phyloP scores from a whole-genome alignment of 2,113 vertebrate genomes.

The Bungarus multicinctus region DNA sequence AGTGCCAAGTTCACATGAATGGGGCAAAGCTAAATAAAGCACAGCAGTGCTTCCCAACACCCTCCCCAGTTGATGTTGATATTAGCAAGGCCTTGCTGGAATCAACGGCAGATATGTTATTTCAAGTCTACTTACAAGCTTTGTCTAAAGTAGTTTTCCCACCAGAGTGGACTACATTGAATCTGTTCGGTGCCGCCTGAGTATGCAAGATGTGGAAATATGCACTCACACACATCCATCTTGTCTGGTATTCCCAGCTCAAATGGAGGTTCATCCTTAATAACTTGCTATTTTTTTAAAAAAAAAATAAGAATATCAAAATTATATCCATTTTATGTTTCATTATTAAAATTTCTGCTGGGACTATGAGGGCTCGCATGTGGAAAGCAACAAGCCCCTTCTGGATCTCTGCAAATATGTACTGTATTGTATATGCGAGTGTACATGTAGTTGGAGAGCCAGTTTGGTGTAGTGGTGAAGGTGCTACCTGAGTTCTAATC shows the following conservation, averaged over 20 bases:
- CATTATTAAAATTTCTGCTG: neutral
- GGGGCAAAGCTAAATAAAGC: conserved; percentile 16
- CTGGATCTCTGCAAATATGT: neutral
- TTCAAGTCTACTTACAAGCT: neutral
- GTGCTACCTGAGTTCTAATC: neutral
- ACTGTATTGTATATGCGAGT: neutral
- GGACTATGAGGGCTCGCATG: neutral
- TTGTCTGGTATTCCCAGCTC: neutral
- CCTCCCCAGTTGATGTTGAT: neutral
- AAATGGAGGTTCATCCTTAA: neutral
- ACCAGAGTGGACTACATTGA: neutral
- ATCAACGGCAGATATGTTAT: neutral
- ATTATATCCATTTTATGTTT: neutral
- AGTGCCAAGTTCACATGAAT: neutral
- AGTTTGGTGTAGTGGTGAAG: neutral
- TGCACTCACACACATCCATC: neutral
- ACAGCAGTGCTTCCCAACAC: neutral
- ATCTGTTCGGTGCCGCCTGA: neutral
- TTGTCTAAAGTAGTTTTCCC: neutral
- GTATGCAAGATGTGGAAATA: neutral
- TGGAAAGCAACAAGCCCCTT: neutral
- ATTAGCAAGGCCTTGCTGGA: neutral
- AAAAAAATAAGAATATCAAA: neutral
- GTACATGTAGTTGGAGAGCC: neutral
- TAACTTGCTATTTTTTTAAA: neutral